Base-by-base conservation (phyloP, 1,140 invertebrate species). In the Idris sp. region DNA sequence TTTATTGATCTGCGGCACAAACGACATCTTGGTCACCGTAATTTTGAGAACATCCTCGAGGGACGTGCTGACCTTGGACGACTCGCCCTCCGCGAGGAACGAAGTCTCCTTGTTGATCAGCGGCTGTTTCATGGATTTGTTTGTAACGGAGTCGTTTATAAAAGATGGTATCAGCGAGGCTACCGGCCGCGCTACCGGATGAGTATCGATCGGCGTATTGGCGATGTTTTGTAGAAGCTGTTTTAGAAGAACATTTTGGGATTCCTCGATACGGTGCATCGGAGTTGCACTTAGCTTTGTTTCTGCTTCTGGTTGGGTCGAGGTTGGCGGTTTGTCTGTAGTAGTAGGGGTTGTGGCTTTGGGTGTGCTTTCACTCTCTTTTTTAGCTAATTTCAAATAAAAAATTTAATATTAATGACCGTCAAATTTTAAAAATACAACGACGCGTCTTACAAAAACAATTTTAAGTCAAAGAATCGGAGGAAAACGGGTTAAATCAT, bases 201-300 rank as follows among this genome's bases (percentile, higher is more conserved):
- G 54, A 18, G 18, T 68, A 85, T 78, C 76, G 87, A 62, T 79
- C 26, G 89, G 88, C 4, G 90, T 90, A 81, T 91, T 92, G 4
- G 90, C 93, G 6, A 93, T 94, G 75, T 96, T 97, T 83, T 97
- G 95, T 11, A 98, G 83, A 15, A 98, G 86, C 83, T 97, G 94
- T 80, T 97, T 97, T 11, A 98, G 83, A 10, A 98, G 84, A 6
- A 96, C 95, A 87, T 97, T 97, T 81, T 96, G 94, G 0, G 93
- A 93, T 69, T 96, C 93, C 76, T 94, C 93, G 36, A 90, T 88
- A 77, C 91, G 79, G 13, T 84, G 83, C 7, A 80, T 64, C 9
- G 76, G 33, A 2, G 36, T 13, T 5, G 26, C 10, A 9, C 2
- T 40, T 0, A 16, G 14, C 74, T 88, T 86, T 4, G 33, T 14